Conservation (phyloP, 2,113 vertebrate genomes). For the Periophthalmus modestus region DNA sequence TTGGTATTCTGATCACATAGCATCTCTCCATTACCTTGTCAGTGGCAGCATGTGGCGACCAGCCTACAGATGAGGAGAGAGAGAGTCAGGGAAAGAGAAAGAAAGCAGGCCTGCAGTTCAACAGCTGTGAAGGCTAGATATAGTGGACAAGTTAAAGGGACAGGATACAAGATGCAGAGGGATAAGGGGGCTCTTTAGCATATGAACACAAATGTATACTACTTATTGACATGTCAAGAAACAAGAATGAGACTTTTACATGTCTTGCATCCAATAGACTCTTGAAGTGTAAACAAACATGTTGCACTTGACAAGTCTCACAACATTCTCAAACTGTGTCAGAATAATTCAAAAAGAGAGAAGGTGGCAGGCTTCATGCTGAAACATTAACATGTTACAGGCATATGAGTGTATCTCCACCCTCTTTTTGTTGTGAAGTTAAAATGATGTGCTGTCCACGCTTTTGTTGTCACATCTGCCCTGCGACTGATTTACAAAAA, state of each 20-base stretch:
- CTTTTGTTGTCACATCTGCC: neutral
- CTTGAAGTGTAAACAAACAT: neutral
- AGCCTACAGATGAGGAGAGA: slow-evolving; percentile 61
- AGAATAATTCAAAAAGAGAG: too few relatives aligned
- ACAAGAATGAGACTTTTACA: neutral
- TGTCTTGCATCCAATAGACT: neutral
- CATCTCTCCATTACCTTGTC: slow-evolving; percentile 58
- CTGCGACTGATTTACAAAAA: too few relatives aligned
- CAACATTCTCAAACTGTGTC: neutral
- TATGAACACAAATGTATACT: neutral
- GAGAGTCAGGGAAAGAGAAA: slow-evolving; percentile 10
- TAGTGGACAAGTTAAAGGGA: slow-evolving; percentile 34
- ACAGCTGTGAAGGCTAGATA: slow-evolving; percentile 50
- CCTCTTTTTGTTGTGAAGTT: neutral
- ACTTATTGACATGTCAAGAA: neutral
- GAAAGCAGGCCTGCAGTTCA: slow-evolving; percentile 35
- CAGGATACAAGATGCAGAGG: slow-evolving; percentile 18
- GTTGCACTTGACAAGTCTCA: neutral
- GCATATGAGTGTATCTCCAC: neutral
- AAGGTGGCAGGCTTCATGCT: too few relatives aligned
- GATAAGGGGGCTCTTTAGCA: slow-evolving; percentile 31
- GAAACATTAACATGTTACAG: too few relatives aligned
- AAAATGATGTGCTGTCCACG: too few relatives aligned
- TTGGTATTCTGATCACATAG: slow-evolving; percentile 48
- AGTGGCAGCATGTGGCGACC: slow-evolving; percentile 35